A percentile compares a stretch with the other conserved stretches of the same genome.
These are phyloP conservation scores for Apodemia hepburni DNA, from an alignment of 2,888 invertebrate species.

Conservation along the genomic window DNA sequence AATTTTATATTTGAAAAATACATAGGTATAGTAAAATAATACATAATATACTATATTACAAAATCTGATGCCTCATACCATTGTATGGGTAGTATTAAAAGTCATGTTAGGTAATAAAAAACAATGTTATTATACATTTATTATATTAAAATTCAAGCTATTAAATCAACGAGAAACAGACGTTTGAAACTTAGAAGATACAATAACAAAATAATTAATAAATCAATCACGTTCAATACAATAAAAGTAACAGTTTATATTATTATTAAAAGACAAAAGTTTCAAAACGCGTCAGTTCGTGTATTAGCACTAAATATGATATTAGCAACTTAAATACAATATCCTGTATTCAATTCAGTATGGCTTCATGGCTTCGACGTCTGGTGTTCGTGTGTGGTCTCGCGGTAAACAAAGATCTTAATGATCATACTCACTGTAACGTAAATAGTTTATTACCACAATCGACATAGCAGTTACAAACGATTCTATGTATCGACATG, in stretches of 20 bases:
- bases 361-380: slow-evolving; percentile 57
- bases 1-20: no score
- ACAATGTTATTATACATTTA: no score
- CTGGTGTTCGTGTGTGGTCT: slow-evolving; percentile 71
- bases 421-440: slow-evolving; percentile 58
- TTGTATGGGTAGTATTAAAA: no score
- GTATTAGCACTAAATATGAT: slow-evolving; percentile 51
- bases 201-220: no score
- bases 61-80: no score
- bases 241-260: neutral
- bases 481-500: slow-evolving; percentile 44
- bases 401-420: slow-evolving; percentile 71
- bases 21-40: no score
- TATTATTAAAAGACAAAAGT: slow-evolving; percentile 20
- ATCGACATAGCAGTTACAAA: slow-evolving; percentile 65
- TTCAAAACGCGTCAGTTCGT: slow-evolving; percentile 20
- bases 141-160: no score
- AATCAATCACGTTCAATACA: no score
- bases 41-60: no score
- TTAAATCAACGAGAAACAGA: no score
- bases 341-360: slow-evolving; percentile 72
- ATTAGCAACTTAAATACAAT: slow-evolving; percentile 63
- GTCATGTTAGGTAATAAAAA: no score
- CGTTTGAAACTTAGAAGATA: no score
- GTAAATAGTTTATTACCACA: slow-evolving; percentile 72